Conservation (phyloP, 2,113 vertebrate genomes). For the Oryzias melastigma region DNA sequence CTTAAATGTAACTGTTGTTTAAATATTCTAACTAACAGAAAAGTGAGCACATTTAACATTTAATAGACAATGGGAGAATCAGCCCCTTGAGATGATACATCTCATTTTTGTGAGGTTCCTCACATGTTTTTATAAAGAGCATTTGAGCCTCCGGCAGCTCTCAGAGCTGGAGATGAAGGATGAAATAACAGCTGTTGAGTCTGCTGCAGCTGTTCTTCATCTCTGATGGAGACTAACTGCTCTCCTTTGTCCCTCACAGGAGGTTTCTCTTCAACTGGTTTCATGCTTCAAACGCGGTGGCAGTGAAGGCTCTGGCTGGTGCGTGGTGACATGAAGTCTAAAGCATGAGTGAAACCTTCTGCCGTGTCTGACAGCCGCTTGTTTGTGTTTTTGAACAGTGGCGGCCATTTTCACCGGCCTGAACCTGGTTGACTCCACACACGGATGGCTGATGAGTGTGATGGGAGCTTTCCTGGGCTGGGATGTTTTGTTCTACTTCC, state of each 20-base stretch:
- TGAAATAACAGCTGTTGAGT: background rate
- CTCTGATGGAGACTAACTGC: background rate
- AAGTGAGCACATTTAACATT: too few relatives aligned
- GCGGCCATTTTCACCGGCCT: conserved; percentile 77
- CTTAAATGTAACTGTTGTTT: background rate
- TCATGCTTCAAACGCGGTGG: conserved; percentile 61
- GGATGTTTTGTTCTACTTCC: conserved; percentile 64
- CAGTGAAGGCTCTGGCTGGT: conserved; percentile 74
- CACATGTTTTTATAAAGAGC: too few relatives aligned
- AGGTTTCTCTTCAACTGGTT: conserved; percentile 73
- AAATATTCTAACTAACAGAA: background rate
- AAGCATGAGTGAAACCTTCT: background rate
- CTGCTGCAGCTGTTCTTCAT: background rate
- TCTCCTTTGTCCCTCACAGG: conserved; percentile 47
- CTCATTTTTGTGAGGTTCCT: too few relatives aligned
- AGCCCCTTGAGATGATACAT: too few relatives aligned
- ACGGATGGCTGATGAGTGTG: conserved; percentile 70
- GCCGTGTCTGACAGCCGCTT: background rate
- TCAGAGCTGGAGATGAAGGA: too few relatives aligned
- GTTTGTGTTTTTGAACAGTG: conserved; percentile 53
- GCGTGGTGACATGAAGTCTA: background rate
- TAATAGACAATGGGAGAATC: too few relatives aligned
- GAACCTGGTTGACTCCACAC: conserved; percentile 47
- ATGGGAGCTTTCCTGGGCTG: conserved; percentile 78
- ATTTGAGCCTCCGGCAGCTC: too few relatives aligned